Evolutionary conservation across 1,140 invertebrate species (phyloP), one percentile per base, ranked within the genome.

Genomic region (Atta cephalotes): DNA sequence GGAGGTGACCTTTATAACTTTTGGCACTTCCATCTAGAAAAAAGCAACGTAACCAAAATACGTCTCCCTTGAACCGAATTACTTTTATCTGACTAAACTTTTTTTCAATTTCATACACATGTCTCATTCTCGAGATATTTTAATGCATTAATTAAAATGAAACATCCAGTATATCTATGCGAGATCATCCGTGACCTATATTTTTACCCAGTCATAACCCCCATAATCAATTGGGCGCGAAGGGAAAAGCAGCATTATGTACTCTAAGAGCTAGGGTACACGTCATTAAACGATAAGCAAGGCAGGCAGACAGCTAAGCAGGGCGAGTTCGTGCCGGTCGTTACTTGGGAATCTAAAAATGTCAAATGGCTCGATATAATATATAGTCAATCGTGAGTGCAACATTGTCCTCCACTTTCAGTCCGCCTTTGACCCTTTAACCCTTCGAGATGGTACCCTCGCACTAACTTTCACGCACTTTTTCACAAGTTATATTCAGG

Each of bases 131-230:
- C 9, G 39, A 45, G 9, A 45, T 10, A 45, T 45, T 45, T 45
- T 45, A 10, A 9, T 45, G 39, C 2, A 9, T 45, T 10, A 45
- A 45, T 45, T 10, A 45, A 45, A 45, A 45, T 45, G 9, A 45
- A 45, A 45, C 39, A 45, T 10, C 39, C 39, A 45, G 39, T 25
- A n/a, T 60, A 66, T 28, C 62, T 10, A 60, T 45, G 28, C 60
- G n/a, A 51, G 25, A 85, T 39, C 70, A 92, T 82, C 90, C 88
- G 72, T 89, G 88, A 90, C 91, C 91, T 56, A 91, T 91, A 92
- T 92, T 81, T 45, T 60, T 66, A 72, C 72, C 74, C 68, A 78
- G 71, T 71, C 68, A 14, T 70, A 62, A 58, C 7, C 31, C 31
- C 45, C 65, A 85, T 65, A 28, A 56, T 35, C 45, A 35, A 35